Base-by-base conservation (phyloP, 2,113 vertebrate species). In the Oryzias melastigma region DNA sequence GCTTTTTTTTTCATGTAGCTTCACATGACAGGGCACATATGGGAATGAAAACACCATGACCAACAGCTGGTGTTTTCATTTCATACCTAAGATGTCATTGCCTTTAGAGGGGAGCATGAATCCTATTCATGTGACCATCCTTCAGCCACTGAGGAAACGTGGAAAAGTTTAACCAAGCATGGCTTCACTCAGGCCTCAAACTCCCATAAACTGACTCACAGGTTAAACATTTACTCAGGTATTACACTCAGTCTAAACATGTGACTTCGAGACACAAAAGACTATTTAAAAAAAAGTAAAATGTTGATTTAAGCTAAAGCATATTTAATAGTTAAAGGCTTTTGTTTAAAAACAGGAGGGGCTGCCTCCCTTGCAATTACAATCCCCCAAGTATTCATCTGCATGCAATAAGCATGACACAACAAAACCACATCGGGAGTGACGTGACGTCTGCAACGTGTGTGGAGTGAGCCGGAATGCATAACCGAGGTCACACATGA, bases 1-100 rank as follows among this genome's bases (percentile, higher is more conserved):
- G 79, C 61, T 71, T 67, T 73, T 71, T 81, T 43, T 79, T 62
- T 74, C 65, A 70, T 67, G 15, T 52, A 58, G 78, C 77, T 73
- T 55, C 75, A 67, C 52, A 52, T 54, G 58, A 63, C 63, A 58
- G 55, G 54, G 45, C 41, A 18, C 72, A 68, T 62, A 61, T 71
- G 76, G 83, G 83, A 83, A 86, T 76, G 47, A 77, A 86, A 87
- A 79, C 85, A 72, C 68, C 65, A 49, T 10, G 58, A 62, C 58
- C 63, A 40, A 62, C 81, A 88, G 86, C 75, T 85, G 86, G 75
- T 84, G 80, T 82, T 88, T 83, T 85, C 75, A 73, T 86, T 79
- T 86, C 42, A 45, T 56, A 68, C 68, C 69, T 62, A 66, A 77
- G 76, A 80, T 78, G 75, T 86, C 78, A 77, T 66, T 76, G 73